A percentile compares a stretch with the other conserved stretches of the same genome.
phyloP scores from a whole-genome alignment of 2,888 invertebrate species.

The Drosophila yooni region DNA sequence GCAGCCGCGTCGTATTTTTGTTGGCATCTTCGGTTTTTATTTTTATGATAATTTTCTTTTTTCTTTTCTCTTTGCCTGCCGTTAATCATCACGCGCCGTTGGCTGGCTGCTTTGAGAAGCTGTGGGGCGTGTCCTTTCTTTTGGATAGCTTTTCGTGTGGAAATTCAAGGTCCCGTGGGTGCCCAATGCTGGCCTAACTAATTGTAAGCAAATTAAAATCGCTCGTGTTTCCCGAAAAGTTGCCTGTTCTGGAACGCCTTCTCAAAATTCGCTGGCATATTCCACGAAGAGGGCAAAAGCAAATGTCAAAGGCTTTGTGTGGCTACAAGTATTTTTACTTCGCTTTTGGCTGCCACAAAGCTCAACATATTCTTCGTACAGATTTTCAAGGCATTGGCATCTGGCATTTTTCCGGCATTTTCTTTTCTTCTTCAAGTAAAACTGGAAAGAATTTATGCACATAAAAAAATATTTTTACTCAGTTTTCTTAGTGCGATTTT shows the following conservation, averaged over 20 bases:
- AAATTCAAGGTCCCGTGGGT: constrained; percentile 23
- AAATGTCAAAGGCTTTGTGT: constrained; percentile 27
- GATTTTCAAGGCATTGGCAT: constrained; percentile 50
- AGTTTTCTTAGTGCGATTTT: not conserved
- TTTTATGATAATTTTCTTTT: not conserved
- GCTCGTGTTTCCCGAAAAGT: constrained; percentile 33
- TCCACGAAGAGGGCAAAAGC: not conserved
- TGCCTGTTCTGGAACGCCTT: constrained; percentile 1
- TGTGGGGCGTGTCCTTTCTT: constrained; percentile 27
- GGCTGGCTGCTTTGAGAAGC: constrained; percentile 9
- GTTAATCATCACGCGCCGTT: constrained; percentile 47
- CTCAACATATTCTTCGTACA: constrained; percentile 40
- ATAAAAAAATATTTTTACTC: constrained; percentile 26
- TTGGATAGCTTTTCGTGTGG: constrained; percentile 2
- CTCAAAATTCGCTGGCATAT: constrained; percentile 8
- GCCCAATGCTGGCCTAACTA: constrained; percentile 35
- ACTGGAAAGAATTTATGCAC: constrained; percentile 42
- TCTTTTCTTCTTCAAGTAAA: constrained; percentile 3
- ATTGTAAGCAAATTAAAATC: constrained; percentile 68
- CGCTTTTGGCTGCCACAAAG: constrained; percentile 4
- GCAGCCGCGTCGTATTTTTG: constrained; percentile 22
- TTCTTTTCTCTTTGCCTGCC: constrained; percentile 13
- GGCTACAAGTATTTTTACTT: not conserved
- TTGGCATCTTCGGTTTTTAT: constrained; percentile 8
- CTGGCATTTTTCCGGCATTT: constrained; percentile 34